Base-by-base conservation (phyloP, 64 coral and sea anemone species). In the Orbicella faveolata region DNA sequence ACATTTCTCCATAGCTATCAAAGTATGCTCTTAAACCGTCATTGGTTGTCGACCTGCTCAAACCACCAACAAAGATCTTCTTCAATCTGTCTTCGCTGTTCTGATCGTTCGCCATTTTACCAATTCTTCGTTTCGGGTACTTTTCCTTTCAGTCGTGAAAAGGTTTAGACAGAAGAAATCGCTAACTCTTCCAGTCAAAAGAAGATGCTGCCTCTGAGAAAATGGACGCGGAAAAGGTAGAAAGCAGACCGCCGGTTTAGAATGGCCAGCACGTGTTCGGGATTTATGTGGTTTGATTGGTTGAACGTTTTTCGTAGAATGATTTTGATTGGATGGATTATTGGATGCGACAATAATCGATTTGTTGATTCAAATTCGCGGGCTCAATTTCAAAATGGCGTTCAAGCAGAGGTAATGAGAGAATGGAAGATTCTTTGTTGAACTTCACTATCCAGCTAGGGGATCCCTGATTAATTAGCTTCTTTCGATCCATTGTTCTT, bases 21-120 rank as follows among this genome's bases (percentile, higher is more conserved):
- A 99, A 99, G 84, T 95, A 93, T 17, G 83, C 80, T n/a, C 75
- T 92, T 36, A 99, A 81, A 41, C 77, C 81, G 34, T 95, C 97
- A 30, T 94, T 91, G 25, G 84, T 57, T 15, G 94, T 96, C 23
- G 67, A 75, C 20, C 97, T 91, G 16, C 66, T 83, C 10, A 99
- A 68, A 39, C 97, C 97, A 8, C 97, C 97, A 16, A 99, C 91
- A 79, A 99, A 99, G 12, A 96, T 64, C 55, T 96, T 96, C 78
- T 93, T 83, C 21, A 94, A 79, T 65, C 88, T 76, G 10, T 90
- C 88, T 54, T 88, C 89, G 6, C 63, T 19, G 57, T 59, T 61
- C 23, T 3, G 9, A 16, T 78, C 73, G 26, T 77, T 88, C 74
- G 72, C 73, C 87, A 88, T 88, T n/a, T 23, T 88, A 59, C 4